Percentiles rank a stretch among this genome's conserved stretches.
phyloP scores from a whole-genome alignment of 1,140 invertebrate genomes.

The Lordiphosa clarofinis region DNA sequence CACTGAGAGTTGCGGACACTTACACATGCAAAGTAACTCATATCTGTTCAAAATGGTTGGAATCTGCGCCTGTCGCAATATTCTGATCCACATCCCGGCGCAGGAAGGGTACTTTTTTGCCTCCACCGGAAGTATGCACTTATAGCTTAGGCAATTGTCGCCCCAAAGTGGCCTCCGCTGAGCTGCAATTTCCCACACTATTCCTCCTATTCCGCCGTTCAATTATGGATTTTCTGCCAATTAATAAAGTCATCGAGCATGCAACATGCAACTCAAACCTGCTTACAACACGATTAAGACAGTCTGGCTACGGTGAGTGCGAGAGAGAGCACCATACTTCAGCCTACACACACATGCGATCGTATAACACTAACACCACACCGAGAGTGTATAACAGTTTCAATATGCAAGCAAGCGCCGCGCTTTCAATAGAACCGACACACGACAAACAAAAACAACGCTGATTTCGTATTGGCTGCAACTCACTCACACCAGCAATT shows the following conservation, averaged over 20 bases:
- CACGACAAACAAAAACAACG: conserved; percentile 24
- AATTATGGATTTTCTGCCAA: conserved; percentile 27
- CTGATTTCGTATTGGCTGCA: conserved; percentile 71
- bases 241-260: conserved; percentile 53
- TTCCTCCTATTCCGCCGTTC: conserved; percentile 3
- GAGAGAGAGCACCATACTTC: conserved; percentile 61
- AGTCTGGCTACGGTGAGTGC: conserved; percentile 2
- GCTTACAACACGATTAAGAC: conserved; percentile 5
- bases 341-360: conserved; percentile 29
- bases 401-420: no score
- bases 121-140: conserved; percentile 64
- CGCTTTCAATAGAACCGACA: conserved; percentile 69
- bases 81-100: conserved; percentile 42
- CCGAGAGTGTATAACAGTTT: conserved; percentile 62
- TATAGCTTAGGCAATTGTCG: conserved; percentile 60
- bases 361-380: conserved; percentile 55
- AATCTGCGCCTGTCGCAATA: conserved; percentile 69
- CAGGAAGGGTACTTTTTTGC: conserved; percentile 35
- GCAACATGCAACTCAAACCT: conserved; percentile 49
- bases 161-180: conserved; percentile 2
- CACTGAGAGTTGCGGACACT: no score
- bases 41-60: conserved; percentile 74
- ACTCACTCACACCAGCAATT: conserved; percentile 63
- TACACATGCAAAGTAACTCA: conserved; percentile 15
- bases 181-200: conserved; percentile 62